These are phyloP conservation scores for Indicator maculatus DNA, from an alignment of 2,113 vertebrate genomes.

Conservation along the genomic window DNA sequence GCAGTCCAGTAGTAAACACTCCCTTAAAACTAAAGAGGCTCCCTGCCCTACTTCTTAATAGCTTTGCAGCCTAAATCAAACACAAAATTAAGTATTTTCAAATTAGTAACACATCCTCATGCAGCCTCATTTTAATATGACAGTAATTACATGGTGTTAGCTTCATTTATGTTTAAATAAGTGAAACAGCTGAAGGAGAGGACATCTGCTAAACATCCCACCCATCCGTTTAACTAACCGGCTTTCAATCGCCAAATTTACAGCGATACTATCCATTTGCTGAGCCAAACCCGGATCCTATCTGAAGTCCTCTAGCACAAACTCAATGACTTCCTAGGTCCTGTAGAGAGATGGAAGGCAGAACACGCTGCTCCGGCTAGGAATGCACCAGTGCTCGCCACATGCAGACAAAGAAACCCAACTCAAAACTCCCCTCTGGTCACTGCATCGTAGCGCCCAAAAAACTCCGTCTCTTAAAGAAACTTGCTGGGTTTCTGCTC, in stretches of 20 bases:
- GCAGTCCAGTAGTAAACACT: constrained; percentile 2
- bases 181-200: neutral
- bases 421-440: neutral
- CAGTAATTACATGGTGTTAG: neutral
- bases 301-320: neutral
- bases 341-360: neutral
- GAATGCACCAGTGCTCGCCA: neutral
- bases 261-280: neutral
- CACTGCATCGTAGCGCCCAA: neutral
- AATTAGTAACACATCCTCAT: neutral
- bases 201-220: neutral
- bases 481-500: neutral
- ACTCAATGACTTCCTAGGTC: neutral
- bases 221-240: neutral
- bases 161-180: neutral
- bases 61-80: neutral
- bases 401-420: constrained; percentile 25
- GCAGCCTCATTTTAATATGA: neutral
- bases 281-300: neutral
- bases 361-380: neutral
- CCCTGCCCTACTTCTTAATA: neutral
- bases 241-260: neutral
- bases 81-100: neutral
- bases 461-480: neutral
- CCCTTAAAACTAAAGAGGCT: neutral